Base-by-base conservation (phyloP, 2,888 invertebrate genomes). In the Hesperia comma region DNA sequence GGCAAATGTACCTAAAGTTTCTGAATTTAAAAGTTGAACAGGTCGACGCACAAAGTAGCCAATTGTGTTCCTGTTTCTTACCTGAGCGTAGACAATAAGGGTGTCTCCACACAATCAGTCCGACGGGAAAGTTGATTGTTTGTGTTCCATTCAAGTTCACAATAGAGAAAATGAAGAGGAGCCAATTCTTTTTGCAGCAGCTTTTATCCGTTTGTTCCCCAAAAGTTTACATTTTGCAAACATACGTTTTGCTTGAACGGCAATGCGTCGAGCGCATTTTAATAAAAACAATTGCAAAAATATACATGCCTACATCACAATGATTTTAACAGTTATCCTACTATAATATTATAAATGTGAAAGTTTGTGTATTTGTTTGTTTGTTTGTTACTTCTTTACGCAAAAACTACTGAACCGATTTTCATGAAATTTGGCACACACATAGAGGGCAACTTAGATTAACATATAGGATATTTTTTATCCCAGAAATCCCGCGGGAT, bases 81-180 rank as follows among this genome's bases (percentile, higher is more conserved):
- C 91, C 90, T 90, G 86, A 81, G 79, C 75, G 84, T 85, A 90
- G 86, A 91, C 90, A 90, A 88, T 89, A 87, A 86, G 85, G 81
- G 84, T 85, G 88, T 87, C 85, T 87, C 85, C 87, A 85, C 86
- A 87, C 88, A 90, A 90, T 88, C 90, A 87, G 82, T 80, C 79
- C 80, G 81, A 82, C 87, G 83, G 82, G 85, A 85, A 86, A 89
- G 80, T 90, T 88, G 88, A 90, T 89, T 90, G 89, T 90, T 90
- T 85, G 83, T 86, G 82, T 84, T 81, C 85, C 82, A 87, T 89
- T 90, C 88, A 87, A 87, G 85, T 88, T 86, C 84, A 92, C 90
- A 92, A 92, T 90, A 82, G 90, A 85, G 85, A 87, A 88, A 91
- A 92, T 91, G 90, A 90, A 86, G 85, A 88, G 83, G 77, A 85